These are phyloP conservation scores for Mixornis gularis DNA, from an alignment of 2,113 vertebrate genomes.

Conservation along the genomic window DNA sequence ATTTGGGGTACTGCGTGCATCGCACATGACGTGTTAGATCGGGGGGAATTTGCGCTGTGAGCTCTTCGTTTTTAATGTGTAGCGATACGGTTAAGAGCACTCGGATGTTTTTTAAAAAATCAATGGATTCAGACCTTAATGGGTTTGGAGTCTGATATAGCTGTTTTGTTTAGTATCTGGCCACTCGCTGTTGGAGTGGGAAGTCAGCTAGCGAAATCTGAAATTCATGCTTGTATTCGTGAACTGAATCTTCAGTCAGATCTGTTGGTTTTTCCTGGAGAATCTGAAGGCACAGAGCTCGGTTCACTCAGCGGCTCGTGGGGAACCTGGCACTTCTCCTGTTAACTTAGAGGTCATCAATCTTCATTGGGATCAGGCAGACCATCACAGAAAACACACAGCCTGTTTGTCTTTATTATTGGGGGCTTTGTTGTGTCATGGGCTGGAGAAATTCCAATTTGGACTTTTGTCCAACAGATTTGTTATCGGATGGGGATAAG, in stretches of 20 bases:
- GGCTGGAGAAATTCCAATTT: conserved; percentile 62
- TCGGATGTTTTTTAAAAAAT: background rate
- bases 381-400: conserved; percentile 64
- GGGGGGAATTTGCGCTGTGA: background rate
- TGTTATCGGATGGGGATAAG: background rate
- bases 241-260: conserved; percentile 37
- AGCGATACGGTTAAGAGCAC: background rate
- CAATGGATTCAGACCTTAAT: conserved; percentile 21
- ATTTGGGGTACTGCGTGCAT: background rate
- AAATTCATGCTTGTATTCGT: conserved; percentile 35
- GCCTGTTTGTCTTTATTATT: conserved; percentile 75
- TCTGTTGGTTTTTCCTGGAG: conserved; percentile 35
- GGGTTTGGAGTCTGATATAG: conserved; percentile 35
- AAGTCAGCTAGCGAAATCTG: conserved; percentile 40
- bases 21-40: background rate
- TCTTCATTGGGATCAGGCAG: conserved; percentile 68
- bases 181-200: background rate
- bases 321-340: conserved; percentile 42
- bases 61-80: background rate
- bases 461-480: conserved; percentile 25
- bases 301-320: conserved; percentile 1
- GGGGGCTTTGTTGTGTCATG: conserved; percentile 65
- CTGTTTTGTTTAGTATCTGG: conserved; percentile 42
- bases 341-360: conserved; percentile 67
- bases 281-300: conserved; percentile 45